phyloP scores from a whole-genome alignment of 2,888 invertebrate genomes.

The Eulithis testata region DNA sequence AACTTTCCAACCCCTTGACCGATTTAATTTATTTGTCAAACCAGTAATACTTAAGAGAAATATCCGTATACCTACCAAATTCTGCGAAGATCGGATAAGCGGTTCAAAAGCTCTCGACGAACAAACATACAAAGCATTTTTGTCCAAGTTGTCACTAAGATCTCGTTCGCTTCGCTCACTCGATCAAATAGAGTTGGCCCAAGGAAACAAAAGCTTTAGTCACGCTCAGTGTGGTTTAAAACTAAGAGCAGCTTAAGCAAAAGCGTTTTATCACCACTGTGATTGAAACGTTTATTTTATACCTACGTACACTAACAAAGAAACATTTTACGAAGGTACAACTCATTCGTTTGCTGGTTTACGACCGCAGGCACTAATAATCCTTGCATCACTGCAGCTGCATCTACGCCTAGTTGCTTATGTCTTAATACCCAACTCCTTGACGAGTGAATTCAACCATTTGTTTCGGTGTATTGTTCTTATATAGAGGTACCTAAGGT shows the following conservation, averaged over 20 bases:
- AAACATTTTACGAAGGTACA: constrained; percentile 58
- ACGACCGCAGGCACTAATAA: constrained; percentile 62
- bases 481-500: too few species aligned
- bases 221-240: constrained; percentile 31
- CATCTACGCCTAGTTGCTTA: constrained; percentile 60
- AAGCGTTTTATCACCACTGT: constrained; percentile 20
- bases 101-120: too few species aligned
- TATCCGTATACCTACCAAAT: too few species aligned
- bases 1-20: too few species aligned
- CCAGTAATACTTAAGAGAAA: too few species aligned
- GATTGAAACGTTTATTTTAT: constrained; percentile 43
- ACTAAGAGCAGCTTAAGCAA: constrained; percentile 3
- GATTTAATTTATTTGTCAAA: too few species aligned
- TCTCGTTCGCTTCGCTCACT: too few species aligned
- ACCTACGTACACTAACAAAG: constrained; percentile 33
- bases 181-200: background rate
- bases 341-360: constrained; percentile 56
- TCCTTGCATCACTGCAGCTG: constrained; percentile 47
- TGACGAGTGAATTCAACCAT: constrained; percentile 37
- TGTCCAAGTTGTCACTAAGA: too few species aligned
- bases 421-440: constrained; percentile 56
- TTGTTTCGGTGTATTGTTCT: background rate
- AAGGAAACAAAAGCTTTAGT: background rate
- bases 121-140: too few species aligned
- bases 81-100: too few species aligned